phyloP scores from a whole-genome alignment of 2,113 vertebrate species.

The Suncus etruscus region DNA sequence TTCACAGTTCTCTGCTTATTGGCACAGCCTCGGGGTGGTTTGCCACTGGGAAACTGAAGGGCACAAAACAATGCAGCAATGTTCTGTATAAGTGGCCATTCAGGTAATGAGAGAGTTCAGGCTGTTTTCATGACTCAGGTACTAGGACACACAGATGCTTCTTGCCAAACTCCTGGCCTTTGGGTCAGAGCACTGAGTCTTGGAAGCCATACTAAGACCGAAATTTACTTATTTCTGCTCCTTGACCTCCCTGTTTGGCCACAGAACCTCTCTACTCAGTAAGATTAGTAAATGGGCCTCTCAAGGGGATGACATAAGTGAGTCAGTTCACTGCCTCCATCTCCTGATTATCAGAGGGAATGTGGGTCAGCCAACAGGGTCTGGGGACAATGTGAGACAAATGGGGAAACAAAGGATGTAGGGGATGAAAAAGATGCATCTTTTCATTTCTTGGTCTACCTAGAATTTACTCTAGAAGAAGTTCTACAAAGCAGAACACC shows the following conservation, averaged over 20 bases:
- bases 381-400: not conserved
- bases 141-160: conserved; percentile 25
- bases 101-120: conserved; percentile 51
- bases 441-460: conserved; percentile 6
- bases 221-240: not conserved
- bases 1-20: not conserved
- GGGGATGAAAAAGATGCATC: not conserved
- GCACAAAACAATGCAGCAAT: conserved; percentile 41
- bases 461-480: conserved; percentile 45
- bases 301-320: not conserved
- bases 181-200: not conserved
- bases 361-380: no score
- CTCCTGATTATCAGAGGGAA: not conserved
- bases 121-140: conserved; percentile 50
- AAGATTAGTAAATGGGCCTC: not conserved
- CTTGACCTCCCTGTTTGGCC: not conserved
- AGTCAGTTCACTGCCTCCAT: not conserved
- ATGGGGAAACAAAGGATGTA: not conserved
- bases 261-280: not conserved
- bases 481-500: not conserved
- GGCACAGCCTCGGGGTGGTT: not conserved
- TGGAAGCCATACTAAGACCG: not conserved
- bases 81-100: not conserved
- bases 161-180: conserved; percentile 14
- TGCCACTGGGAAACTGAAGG: not conserved